These are phyloP conservation scores for Lampris megalopsis DNA, from an alignment of 2,113 vertebrate species.

Conservation along the genomic window DNA sequence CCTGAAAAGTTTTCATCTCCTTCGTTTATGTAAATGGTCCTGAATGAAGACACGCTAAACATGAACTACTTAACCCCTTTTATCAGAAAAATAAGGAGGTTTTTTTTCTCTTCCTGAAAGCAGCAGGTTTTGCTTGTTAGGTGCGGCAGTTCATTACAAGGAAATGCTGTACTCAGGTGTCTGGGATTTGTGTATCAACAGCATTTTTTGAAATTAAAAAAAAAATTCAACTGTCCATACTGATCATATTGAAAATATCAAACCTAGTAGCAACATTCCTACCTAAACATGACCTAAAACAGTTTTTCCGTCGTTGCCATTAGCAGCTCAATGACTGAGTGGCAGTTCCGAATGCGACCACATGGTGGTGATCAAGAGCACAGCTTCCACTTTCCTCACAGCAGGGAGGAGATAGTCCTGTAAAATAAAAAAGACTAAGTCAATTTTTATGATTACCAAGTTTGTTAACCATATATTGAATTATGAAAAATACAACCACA, in stretches of 20 bases:
- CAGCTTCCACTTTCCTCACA: slow-evolving; percentile 50
- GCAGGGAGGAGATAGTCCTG: slow-evolving; percentile 68
- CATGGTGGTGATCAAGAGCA: not conserved
- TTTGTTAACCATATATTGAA: not conserved
- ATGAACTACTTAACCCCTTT: not conserved
- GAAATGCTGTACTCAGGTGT: no score
- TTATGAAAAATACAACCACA: no score
- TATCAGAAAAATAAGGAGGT: not conserved
- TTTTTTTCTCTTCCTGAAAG: not conserved
- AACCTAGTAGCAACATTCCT: not conserved
- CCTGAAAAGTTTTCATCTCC: not conserved
- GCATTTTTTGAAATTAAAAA: not conserved
- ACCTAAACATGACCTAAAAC: slow-evolving; percentile 5
- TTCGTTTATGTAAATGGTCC: not conserved
- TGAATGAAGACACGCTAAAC: slow-evolving; percentile 10
- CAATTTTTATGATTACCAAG: not conserved
- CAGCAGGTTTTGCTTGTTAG: no score
- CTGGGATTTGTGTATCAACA: no score
- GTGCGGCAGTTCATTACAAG: not conserved
- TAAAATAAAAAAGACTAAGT: slow-evolving; percentile 12
- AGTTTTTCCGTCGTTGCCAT: not conserved
- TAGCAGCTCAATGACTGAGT: slow-evolving; percentile 3
- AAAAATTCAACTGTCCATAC: not conserved
- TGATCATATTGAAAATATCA: not conserved
- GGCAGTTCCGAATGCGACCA: slow-evolving; percentile 1